A percentile compares a stretch with the other conserved stretches of the same genome.
Evolutionary conservation across 1,140 invertebrate species (phyloP).

Genomic region (Pseudoatta argentina): DNA sequence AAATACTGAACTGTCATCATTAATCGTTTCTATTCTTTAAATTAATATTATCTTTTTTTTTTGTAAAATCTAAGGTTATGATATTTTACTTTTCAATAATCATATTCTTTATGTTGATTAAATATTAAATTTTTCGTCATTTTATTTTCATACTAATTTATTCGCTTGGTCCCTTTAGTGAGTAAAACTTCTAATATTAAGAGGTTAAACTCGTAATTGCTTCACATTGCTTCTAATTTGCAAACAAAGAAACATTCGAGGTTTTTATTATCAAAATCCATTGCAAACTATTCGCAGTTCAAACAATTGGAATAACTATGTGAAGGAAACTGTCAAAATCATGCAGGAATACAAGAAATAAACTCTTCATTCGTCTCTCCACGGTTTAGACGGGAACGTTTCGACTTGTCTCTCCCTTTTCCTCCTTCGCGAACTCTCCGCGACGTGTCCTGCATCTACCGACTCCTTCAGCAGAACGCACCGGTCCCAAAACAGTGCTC

Average conservation of each 20-base stretch:
- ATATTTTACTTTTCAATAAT: too few species aligned
- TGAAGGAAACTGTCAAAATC: not conserved
- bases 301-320: not conserved
- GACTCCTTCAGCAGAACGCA: slow-evolving; percentile 13
- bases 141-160: too few species aligned
- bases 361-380: slow-evolving; percentile 10
- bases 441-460: slow-evolving; percentile 28
- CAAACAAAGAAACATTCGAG: not conserved
- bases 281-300: not conserved
- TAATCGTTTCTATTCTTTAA: too few species aligned
- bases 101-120: too few species aligned
- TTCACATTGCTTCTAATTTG: not conserved
- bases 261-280: not conserved
- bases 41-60: too few species aligned
- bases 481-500: slow-evolving; percentile 76
- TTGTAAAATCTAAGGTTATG: too few species aligned
- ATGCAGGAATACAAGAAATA: not conserved
- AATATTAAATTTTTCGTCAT: too few species aligned
- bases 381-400: not conserved
- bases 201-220: not conserved
- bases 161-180: too few species aligned
- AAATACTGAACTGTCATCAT: too few species aligned
- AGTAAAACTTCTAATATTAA: too few species aligned
- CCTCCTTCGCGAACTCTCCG: not conserved
- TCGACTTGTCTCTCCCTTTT: not conserved